phyloP scores from a whole-genome alignment of 2,797 vertebrate genomes.

The Hydrophis major region DNA sequence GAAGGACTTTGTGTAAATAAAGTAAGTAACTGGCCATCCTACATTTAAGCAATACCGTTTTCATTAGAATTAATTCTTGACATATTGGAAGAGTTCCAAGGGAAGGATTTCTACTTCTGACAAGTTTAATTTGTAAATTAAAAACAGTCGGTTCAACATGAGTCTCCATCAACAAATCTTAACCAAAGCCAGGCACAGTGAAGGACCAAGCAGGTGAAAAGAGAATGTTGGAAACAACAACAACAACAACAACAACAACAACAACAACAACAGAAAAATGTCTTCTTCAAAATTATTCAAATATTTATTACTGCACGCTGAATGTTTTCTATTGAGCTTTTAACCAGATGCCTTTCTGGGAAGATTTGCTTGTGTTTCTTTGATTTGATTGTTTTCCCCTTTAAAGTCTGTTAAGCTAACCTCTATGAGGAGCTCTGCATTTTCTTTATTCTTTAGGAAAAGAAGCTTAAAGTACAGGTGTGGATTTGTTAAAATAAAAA shows the following conservation, averaged over 20 bases:
- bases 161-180: constrained; percentile 80
- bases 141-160: constrained; percentile 85
- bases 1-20: constrained; percentile 99
- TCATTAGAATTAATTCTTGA: constrained; percentile 88
- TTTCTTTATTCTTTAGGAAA: constrained; percentile 17
- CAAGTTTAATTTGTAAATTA: constrained; percentile 88
- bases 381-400: constrained; percentile 59
- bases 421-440: constrained; percentile 30
- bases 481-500: not conserved
- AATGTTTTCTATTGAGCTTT: constrained; percentile 70
- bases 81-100: constrained; percentile 83
- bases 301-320: constrained; percentile 70
- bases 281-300: constrained; percentile 75
- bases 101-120: constrained; percentile 85
- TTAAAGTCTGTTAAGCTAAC: constrained; percentile 54
- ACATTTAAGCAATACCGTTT: constrained; percentile 84
- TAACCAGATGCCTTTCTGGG: constrained; percentile 56
- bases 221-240: constrained; percentile 74
- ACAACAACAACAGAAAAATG: constrained; percentile 36
- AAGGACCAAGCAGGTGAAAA: constrained; percentile 79
- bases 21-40: constrained; percentile 88
- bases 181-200: constrained; percentile 76
- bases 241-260: constrained; percentile 22
- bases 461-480: constrained; percentile 12
- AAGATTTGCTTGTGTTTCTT: constrained; percentile 51